phyloP scores from a whole-genome alignment of 2,888 invertebrate species.

The Tridacna crocea region DNA sequence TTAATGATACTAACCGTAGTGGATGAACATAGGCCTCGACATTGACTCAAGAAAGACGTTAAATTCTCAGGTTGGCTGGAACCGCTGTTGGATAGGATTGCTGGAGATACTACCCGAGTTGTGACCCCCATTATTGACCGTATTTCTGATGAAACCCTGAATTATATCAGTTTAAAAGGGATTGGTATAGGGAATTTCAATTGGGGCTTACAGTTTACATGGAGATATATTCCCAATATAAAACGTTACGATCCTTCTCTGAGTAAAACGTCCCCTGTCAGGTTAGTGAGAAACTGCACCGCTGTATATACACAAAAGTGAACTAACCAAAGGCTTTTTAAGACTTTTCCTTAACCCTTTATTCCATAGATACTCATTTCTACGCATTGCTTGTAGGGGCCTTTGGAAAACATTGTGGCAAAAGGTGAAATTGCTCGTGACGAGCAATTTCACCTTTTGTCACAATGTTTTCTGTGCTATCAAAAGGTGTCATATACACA shows the following conservation, averaged over 20 bases:
- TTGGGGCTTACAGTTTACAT: background rate
- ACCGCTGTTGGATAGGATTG: conserved; percentile 3
- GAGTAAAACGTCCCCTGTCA: background rate
- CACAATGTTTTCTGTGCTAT: too few relatives aligned
- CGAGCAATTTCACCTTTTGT: too few relatives aligned
- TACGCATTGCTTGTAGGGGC: too few relatives aligned
- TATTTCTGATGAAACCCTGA: background rate
- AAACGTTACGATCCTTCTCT: background rate
- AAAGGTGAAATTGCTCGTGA: too few relatives aligned
- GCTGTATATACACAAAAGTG: background rate
- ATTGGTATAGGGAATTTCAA: background rate
- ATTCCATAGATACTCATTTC: too few relatives aligned
- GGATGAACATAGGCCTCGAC: too few relatives aligned
- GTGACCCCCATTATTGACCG: background rate
- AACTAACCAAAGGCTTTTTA: too few relatives aligned
- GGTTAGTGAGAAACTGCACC: conserved; percentile 1
- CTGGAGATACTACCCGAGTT: background rate
- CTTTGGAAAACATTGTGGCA: too few relatives aligned
- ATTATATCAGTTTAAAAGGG: background rate
- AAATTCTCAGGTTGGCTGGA: background rate
- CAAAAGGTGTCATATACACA: too few relatives aligned
- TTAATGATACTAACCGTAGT: too few relatives aligned
- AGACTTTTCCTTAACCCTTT: too few relatives aligned
- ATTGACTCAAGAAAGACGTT: too few relatives aligned
- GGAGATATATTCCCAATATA: background rate